These are phyloP conservation scores for Altica lythri DNA, from an alignment of 2,888 invertebrate genomes.

Conservation along the genomic window DNA sequence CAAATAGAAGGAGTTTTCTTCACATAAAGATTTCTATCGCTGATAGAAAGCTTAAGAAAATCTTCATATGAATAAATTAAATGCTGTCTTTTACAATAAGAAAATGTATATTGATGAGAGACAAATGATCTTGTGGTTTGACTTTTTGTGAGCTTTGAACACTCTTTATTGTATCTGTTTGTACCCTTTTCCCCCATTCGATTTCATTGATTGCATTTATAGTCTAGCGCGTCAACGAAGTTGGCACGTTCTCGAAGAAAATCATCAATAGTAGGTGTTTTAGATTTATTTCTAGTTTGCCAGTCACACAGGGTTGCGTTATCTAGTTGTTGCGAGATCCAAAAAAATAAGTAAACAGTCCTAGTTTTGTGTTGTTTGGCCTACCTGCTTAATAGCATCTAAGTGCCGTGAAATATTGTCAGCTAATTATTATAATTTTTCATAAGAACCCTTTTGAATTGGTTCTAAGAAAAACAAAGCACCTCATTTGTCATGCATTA, in stretches of 20 bases:
- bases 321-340: neutral
- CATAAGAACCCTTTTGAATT: constrained; percentile 16
- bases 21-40: constrained; percentile 4
- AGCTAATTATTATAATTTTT: constrained; percentile 14
- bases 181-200: neutral
- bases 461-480: constrained; percentile 12
- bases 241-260: constrained; percentile 10
- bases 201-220: constrained; percentile 16
- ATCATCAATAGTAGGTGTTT: constrained; percentile 7
- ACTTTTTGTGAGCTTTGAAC: too few relatives aligned
- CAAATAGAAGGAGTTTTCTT: constrained; percentile 12
- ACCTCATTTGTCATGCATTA: constrained; percentile 11
- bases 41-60: constrained; percentile 1
- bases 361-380: constrained; percentile 23
- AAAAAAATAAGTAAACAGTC: constrained; percentile 22
- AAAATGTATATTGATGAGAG: constrained; percentile 3
- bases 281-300: too few relatives aligned
- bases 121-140: constrained; percentile 2
- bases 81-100: constrained; percentile 12
- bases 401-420: constrained; percentile 25
- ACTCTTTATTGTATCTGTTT: neutral
- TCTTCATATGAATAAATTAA: constrained; percentile 12
- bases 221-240: constrained; percentile 17
- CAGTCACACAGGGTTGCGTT: too few relatives aligned
- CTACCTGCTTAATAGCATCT: constrained; percentile 19